Percentiles rank a stretch among this genome's conserved stretches.
These are phyloP conservation scores for Odontesthes bonariensis DNA, from an alignment of 2,113 vertebrate genomes.

Conservation along the genomic window DNA sequence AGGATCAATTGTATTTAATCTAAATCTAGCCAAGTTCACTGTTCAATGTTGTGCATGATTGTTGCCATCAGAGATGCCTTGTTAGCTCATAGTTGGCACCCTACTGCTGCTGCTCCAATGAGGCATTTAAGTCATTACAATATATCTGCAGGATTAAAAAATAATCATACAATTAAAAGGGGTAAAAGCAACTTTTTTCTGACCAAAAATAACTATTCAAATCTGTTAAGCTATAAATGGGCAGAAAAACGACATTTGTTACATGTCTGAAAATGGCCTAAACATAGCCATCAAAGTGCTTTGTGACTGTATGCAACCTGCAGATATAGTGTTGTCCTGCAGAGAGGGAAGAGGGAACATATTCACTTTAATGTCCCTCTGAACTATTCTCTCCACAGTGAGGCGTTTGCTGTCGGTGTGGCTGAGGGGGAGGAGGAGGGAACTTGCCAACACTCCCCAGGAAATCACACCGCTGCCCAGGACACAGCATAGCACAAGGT, in stretches of 20 bases:
- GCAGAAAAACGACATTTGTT: background rate
- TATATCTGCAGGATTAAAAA: constrained; percentile 28
- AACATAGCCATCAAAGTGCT: background rate
- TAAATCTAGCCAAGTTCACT: no score
- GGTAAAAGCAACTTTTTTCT: background rate
- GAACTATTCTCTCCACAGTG: constrained; percentile 42
- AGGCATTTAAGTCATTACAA: constrained; percentile 23
- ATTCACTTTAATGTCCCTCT: constrained; percentile 45
- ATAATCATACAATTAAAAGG: no score
- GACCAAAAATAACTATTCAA: background rate
- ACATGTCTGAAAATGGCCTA: background rate
- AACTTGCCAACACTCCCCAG: constrained; percentile 73
- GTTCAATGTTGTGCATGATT: background rate
- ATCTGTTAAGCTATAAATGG: background rate
- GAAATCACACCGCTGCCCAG: constrained; percentile 80
- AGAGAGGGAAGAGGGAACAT: constrained; percentile 54
- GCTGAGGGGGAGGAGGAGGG: constrained; percentile 76
- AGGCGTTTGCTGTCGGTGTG: constrained; percentile 75
- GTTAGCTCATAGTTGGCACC: constrained; percentile 71
- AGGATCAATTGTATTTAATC: no score
- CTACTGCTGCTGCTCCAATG: constrained; percentile 27
- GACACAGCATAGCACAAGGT: constrained; percentile 22
- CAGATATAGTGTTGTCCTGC: constrained; percentile 64
- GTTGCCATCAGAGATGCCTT: constrained; percentile 84
- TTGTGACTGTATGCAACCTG: background rate